Evolutionary conservation across 2,797 vertebrate genomes (phyloP).

Genomic region (Loriculus beryllinus): DNA sequence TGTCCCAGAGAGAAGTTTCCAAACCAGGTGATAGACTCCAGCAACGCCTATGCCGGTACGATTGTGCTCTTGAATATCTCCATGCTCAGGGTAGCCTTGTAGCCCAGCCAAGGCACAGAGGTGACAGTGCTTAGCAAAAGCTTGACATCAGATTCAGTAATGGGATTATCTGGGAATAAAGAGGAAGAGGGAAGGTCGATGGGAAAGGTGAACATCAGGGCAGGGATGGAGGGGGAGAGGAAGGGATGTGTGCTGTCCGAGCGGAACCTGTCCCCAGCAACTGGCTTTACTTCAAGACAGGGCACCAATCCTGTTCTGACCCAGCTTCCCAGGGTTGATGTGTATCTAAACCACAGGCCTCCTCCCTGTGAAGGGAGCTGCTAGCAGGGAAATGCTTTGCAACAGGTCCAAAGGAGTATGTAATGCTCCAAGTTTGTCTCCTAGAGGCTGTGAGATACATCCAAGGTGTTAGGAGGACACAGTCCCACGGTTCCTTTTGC

Average conservation of each 20-base stretch:
- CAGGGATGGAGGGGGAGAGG: neutral
- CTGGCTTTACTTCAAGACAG: neutral
- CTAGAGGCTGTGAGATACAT: neutral
- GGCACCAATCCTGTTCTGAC: neutral
- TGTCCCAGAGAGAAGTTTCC: neutral
- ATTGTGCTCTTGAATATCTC: neutral
- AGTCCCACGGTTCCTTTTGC: neutral
- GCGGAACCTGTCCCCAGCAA: neutral
- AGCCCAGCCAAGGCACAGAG: neutral
- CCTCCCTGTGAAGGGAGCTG: neutral
- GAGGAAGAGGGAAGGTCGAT: neutral
- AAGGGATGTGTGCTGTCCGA: neutral
- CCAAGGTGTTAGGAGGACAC: neutral
- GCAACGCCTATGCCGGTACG: neutral
- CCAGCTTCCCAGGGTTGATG: neutral
- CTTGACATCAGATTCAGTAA: slow-evolving; percentile 7
- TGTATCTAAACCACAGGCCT: neutral
- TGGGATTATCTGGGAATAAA: slow-evolving; percentile 5
- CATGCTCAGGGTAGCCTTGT: neutral
- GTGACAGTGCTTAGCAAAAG: neutral
- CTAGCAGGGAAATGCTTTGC: neutral
- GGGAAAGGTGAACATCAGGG: neutral
- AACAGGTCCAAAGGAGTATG: neutral
- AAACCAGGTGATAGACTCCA: neutral
- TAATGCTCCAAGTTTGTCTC: neutral